Base-by-base conservation (phyloP, 2,797 vertebrate genomes). In the Benthosema pterotum region DNA sequence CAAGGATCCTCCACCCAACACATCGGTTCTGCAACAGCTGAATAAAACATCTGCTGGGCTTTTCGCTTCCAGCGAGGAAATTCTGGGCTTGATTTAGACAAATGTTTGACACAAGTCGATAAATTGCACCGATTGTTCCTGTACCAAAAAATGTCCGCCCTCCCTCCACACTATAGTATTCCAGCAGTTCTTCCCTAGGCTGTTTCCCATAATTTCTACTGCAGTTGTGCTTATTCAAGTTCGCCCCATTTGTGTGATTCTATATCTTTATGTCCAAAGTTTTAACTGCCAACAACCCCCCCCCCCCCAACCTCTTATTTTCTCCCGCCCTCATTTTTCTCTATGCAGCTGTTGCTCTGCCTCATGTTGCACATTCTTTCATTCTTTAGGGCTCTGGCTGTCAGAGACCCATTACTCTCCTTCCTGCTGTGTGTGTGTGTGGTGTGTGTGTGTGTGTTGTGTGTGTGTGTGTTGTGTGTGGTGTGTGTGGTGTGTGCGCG, bases 281-380 rank as follows among this genome's bases (percentile, higher is more conserved):
- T 25, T 3, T 52, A 13, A 18, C 46, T 7, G 14, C 32, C 8
- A 25, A n/a, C n/a, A n/a, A n/a, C n/a, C n/a, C n/a, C n/a, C n/a
- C 32, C 32, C 18, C 5, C 42, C 46, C 12, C 70, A 68, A 3
- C 57, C 57, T 63, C 16, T 61, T 45, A 16, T 15, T 17, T 18
- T 5, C 11, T 38, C 16, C 16, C 18, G 28, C 12, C 60, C 53
- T 18, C 14, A 68, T 61, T 42, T 59, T 60, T 59, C 57, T 63
- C 74, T 47, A 72, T 86, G 76, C 90, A 88, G 88, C 87, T 90
- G 87, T 86, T 88, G 65, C 70, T 46, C 75, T 84, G 80, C 84
- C 68, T 90, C 88, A 82, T 84, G 82, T 86, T 89, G 84, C 81
- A 86, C 89, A 91, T 89, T 89, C 84, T 88, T 86, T 82, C 78